Evolutionary conservation across 2,113 vertebrate species (phyloP), one percentile per base, ranked within the genome.

Genomic region (Origma solitaria): DNA sequence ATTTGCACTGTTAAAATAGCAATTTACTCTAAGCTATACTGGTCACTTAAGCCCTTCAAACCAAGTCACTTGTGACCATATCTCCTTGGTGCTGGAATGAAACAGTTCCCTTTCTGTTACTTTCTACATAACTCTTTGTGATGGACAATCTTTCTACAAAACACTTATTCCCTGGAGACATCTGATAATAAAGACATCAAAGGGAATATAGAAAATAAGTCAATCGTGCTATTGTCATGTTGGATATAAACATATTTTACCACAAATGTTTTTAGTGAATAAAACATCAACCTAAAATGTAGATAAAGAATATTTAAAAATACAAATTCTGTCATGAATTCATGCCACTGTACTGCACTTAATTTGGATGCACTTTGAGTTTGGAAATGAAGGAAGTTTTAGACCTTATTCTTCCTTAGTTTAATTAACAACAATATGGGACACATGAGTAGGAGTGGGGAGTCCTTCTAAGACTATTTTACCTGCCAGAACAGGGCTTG

Each of bases 381-480:
- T 75, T 85, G 5, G 30, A 91, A 91, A 73, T 1, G 0, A 64
- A 86, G 21, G 14, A 25, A 13, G 0, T 69, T 85, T 78, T 65
- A 49, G 21, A 78, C 12, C 5, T 71, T 72, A 56, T 10, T 71
- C 31, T 57, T 79, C 15, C 15, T 57, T 30, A 47, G 2, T 47
- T 21, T 15, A 69, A 78, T 17, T 21, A 71, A 44, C 10, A 76
- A 40, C 11, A 56, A 27, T 31, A 56, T 24, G 15, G 13, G 6
- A 40, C 15, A 35, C 33, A 54, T 0, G 0, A 7, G 14, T 24
- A 49, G 10, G 33, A 51, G 15, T 42, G 9, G 9, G 40, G 13
- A 73, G 17, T 33, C 20, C 28, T 33, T 30, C 56, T 45, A 33
- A 91, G 47, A 44, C 19, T 9, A 38, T 30, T 79, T 20, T 11